Percentiles rank a stretch among this genome's conserved stretches.
Evolutionary conservation across 2,797 vertebrate species (phyloP).

Genomic region (Halcyon smyrnensis): DNA sequence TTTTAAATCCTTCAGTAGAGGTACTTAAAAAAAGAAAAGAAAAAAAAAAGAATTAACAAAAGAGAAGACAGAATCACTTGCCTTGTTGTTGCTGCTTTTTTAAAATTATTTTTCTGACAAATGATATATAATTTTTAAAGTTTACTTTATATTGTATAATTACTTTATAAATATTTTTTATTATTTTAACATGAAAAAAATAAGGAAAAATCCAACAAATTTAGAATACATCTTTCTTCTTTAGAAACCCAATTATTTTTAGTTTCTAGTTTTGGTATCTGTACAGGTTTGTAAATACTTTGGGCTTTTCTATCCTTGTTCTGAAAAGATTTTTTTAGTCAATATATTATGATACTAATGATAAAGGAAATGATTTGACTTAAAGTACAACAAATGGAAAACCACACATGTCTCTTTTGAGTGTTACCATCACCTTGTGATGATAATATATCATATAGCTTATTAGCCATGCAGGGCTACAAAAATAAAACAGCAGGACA

Average conservation of each 20-base stretch:
- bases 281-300: not conserved
- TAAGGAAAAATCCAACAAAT: not conserved
- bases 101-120: not conserved
- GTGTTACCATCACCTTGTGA: not conserved
- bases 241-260: not conserved
- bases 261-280: not conserved
- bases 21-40: not conserved
- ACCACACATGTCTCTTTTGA: not conserved
- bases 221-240: not conserved
- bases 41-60: not conserved
- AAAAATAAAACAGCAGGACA: conserved; percentile 16
- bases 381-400: not conserved
- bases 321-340: not conserved
- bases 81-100: not conserved
- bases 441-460: conserved; percentile 14
- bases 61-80: no score
- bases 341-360: not conserved
- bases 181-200: not conserved
- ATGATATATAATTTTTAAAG: not conserved
- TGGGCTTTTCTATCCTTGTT: not conserved
- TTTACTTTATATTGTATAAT: not conserved
- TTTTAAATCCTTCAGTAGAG: not conserved
- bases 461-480: conserved; percentile 25
- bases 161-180: not conserved
- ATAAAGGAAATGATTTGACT: not conserved